phyloP scores from a whole-genome alignment of 2,888 invertebrate genomes.

The Caenorhabditis sp. region DNA sequence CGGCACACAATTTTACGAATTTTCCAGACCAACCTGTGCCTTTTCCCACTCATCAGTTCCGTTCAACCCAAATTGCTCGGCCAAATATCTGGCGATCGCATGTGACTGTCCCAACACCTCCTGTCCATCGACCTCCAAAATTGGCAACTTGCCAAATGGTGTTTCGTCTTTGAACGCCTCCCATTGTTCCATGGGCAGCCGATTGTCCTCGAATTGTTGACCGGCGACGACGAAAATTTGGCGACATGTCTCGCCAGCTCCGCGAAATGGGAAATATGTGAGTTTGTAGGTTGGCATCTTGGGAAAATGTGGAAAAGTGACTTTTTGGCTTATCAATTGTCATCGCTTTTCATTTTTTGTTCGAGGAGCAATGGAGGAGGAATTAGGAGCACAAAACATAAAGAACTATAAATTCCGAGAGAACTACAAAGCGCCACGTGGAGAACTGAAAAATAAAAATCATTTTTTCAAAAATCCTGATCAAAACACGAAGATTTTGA shows the following conservation, averaged over 20 bases:
- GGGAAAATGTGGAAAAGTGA: not conserved
- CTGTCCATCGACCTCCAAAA: conserved; percentile 46
- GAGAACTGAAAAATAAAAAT: too few relatives aligned
- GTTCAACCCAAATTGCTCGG: conserved; percentile 26
- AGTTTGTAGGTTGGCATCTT: conserved; percentile 40
- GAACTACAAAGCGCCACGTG: too few relatives aligned
- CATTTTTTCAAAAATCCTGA: too few relatives aligned
- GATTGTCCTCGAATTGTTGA: conserved; percentile 38
- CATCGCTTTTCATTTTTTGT: too few relatives aligned
- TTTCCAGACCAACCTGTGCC: not conserved
- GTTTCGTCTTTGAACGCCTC: conserved; percentile 31
- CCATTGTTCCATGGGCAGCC: conserved; percentile 37
- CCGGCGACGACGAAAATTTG: conserved; percentile 45
- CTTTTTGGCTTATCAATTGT: too few relatives aligned
- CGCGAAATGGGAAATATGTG: conserved; percentile 32
- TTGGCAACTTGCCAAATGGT: conserved; percentile 44
- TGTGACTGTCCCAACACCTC: conserved; percentile 34
- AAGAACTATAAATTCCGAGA: too few relatives aligned
- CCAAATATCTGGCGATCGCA: conserved; percentile 46
- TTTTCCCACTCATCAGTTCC: conserved; percentile 9
- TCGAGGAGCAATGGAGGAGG: too few relatives aligned
- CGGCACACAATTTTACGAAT: too few relatives aligned
- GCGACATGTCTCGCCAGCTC: conserved; percentile 24
- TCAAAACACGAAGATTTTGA: too few relatives aligned
- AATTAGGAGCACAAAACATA: too few relatives aligned